Conservation (phyloP, 2,797 vertebrate genomes). For the Leuciscus waleckii region DNA sequence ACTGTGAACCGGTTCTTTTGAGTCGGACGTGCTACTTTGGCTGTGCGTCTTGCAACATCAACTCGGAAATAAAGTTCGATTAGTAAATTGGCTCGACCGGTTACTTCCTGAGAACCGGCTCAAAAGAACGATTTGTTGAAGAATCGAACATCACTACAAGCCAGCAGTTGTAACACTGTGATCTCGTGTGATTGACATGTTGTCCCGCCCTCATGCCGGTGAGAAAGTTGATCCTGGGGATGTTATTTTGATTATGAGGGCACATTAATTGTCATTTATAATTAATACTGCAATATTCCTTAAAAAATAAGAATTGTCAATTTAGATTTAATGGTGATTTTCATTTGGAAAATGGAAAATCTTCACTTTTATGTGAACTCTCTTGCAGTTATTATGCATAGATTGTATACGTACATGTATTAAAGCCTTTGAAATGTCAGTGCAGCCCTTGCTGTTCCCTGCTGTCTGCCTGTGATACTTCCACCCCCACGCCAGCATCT, state of each 20-base stretch:
- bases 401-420: constrained; percentile 1
- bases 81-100: too few species aligned
- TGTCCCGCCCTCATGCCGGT: not conserved
- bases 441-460: not conserved
- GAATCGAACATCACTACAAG: too few species aligned
- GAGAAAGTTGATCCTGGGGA: not conserved
- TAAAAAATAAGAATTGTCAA: not conserved
- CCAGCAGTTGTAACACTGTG: too few species aligned
- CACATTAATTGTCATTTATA: too few species aligned
- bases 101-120: too few species aligned
- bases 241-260: not conserved
- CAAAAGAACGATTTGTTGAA: too few species aligned
- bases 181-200: too few species aligned
- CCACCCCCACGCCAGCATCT: not conserved
- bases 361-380: not conserved
- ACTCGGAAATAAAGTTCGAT: too few species aligned
- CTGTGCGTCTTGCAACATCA: too few species aligned
- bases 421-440: constrained; percentile 38
- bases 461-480: constrained; percentile 3
- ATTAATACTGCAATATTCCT: not conserved
- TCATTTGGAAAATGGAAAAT: not conserved
- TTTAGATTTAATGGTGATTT: not conserved
- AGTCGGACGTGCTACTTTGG: too few species aligned
- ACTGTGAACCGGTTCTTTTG: too few species aligned
- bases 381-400: not conserved